Evolutionary conservation across 2,113 vertebrate genomes (phyloP).

Genomic region (Malurus cyaneus): DNA sequence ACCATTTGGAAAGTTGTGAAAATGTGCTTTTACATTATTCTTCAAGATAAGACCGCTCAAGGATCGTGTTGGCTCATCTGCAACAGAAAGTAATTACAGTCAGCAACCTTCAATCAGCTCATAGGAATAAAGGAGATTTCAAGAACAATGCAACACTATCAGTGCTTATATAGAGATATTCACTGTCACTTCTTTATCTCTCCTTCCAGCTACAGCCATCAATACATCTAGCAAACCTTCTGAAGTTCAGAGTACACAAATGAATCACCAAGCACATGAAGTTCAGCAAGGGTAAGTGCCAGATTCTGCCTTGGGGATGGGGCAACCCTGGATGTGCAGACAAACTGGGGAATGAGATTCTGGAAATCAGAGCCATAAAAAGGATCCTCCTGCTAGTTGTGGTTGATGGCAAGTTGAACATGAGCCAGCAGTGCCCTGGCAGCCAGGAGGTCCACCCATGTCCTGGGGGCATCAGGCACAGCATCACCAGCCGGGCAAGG

Average conservation of each 20-base stretch:
- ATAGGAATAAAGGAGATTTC: neutral
- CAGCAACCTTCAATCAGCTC: neutral
- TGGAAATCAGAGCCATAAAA: neutral
- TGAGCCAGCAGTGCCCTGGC: neutral
- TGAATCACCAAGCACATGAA: neutral
- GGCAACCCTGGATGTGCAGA: neutral
- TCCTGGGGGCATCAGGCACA: neutral
- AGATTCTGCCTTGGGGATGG: neutral
- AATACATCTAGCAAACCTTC: neutral
- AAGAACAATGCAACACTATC: neutral
- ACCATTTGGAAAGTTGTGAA: constrained; percentile 93
- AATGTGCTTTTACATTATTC: constrained; percentile 98
- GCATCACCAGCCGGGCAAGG: rapidly evolving
- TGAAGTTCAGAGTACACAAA: neutral
- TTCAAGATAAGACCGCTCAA: constrained; percentile 95
- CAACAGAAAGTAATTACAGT: constrained; percentile 28
- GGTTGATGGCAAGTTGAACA: rapidly evolving
- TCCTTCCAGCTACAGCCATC: neutral
- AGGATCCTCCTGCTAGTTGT: neutral
- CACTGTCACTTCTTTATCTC: neutral
- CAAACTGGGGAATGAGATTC: neutral
- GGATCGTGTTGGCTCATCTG: constrained; percentile 96
- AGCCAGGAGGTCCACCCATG: neutral
- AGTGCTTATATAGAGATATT: neutral
- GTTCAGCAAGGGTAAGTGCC: neutral